Conservation (phyloP, 1,140 invertebrate genomes). For the Calephelis virginiensis region DNA sequence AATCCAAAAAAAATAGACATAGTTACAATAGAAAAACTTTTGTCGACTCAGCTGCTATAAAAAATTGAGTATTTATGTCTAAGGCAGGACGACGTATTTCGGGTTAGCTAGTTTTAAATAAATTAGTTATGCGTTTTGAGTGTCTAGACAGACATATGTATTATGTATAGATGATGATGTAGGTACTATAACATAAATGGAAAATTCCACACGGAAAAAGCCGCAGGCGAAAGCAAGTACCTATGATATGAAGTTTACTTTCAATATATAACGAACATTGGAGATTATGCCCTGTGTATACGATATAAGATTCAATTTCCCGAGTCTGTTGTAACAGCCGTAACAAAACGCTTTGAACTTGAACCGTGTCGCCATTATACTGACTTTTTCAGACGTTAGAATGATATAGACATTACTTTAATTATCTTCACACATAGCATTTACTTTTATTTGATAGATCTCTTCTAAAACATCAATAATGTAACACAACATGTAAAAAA, state of each 20-base stretch:
- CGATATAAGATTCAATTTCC: neutral
- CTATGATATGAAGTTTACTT: constrained; percentile 8
- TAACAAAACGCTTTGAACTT: constrained; percentile 26
- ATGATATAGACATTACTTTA: neutral
- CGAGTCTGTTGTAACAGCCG: neutral
- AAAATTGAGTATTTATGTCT: too few species aligned
- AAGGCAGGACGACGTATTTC: too few species aligned
- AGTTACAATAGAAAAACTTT: too few species aligned
- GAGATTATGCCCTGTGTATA: neutral
- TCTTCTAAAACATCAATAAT: too few species aligned
- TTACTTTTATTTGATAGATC: too few species aligned
- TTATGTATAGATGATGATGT: neutral
- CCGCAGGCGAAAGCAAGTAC: constrained; percentile 3
- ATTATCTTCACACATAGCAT: neutral
- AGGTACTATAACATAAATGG: neutral
- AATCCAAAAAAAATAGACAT: too few species aligned
- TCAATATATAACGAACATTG: neutral
- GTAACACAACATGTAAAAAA: too few species aligned
- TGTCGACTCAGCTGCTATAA: too few species aligned
- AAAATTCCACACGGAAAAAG: neutral
- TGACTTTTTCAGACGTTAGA: neutral
- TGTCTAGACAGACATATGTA: too few species aligned
- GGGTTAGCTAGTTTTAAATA: too few species aligned
- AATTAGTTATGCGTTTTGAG: too few species aligned
- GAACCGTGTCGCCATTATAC: constrained; percentile 21